Percentiles rank a stretch among this genome's conserved stretches.
phyloP scores from a whole-genome alignment of 1,140 invertebrate genomes.

The Drosophila kanapiae region DNA sequence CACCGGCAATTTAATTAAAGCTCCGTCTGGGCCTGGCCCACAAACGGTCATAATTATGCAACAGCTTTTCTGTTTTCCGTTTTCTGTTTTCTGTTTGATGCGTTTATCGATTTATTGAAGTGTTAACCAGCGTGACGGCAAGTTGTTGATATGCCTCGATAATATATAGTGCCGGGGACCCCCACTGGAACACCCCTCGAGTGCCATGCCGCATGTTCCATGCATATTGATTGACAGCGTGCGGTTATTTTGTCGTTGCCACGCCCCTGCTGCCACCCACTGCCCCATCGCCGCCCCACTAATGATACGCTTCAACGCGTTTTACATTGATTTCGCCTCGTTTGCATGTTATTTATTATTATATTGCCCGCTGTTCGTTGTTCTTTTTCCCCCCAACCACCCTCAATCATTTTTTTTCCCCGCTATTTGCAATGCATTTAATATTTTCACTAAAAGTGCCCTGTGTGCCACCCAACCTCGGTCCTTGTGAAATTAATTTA shows the following conservation, averaged over 20 bases:
- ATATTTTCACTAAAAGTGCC: slow-evolving; percentile 47
- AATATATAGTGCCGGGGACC: slow-evolving; percentile 32
- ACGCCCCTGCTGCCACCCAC: slow-evolving; percentile 28
- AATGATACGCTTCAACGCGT: slow-evolving; percentile 78
- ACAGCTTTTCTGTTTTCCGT: slow-evolving; percentile 72
- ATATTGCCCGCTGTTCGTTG: slow-evolving; percentile 40
- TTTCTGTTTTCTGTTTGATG: slow-evolving; percentile 70
- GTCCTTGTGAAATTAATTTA: slow-evolving; percentile 63
- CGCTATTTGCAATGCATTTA: slow-evolving; percentile 42
- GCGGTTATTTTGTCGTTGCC: slow-evolving; percentile 56
- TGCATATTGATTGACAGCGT: slow-evolving; percentile 66
- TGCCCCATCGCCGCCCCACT: slow-evolving; percentile 20
- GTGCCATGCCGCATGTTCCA: slow-evolving; percentile 11
- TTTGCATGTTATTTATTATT: slow-evolving; percentile 79
- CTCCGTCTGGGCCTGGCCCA: slow-evolving; percentile 37
- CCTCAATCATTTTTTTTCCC: background rate
- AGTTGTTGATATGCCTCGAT: slow-evolving; percentile 68
- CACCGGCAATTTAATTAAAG: slow-evolving; percentile 73
- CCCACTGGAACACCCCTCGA: slow-evolving; percentile 10
- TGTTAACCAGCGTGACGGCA: slow-evolving; percentile 77
- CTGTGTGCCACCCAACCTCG: slow-evolving; percentile 1
- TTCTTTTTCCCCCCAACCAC: background rate
- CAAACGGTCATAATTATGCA: slow-evolving; percentile 74
- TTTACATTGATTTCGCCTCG: slow-evolving; percentile 78
- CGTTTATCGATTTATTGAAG: slow-evolving; percentile 82